Percentiles rank a stretch among this genome's conserved stretches.
phyloP scores from a whole-genome alignment of 2,113 vertebrate genomes.

The Aix galericulata region DNA sequence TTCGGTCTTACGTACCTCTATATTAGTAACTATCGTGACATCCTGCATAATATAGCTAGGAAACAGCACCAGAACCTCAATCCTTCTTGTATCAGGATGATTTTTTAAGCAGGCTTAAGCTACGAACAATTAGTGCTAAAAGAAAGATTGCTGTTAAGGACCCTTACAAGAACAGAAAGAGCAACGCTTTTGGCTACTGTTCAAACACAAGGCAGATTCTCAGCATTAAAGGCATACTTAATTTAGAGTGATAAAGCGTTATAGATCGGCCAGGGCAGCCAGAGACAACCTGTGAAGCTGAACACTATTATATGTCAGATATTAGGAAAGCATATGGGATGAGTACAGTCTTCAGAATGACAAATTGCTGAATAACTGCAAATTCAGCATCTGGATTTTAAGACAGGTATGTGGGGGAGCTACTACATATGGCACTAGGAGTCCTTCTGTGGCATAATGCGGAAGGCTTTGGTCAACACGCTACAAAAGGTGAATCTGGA shows the following conservation, averaged over 20 bases:
- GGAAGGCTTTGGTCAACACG: not conserved
- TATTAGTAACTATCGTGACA: not conserved
- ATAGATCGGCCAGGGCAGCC: not conserved
- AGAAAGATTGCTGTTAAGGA: not conserved
- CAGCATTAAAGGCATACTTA: not conserved
- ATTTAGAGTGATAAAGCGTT: not conserved
- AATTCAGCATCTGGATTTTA: slow-evolving; percentile 21
- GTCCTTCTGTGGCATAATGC: not conserved
- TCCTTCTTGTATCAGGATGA: not conserved
- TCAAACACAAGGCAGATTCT: not conserved
- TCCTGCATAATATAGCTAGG: not conserved
- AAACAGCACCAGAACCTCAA: not conserved
- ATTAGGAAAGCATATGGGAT: not conserved
- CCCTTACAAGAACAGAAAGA: not conserved
- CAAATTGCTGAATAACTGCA: not conserved
- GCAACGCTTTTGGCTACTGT: not conserved
- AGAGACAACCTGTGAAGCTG: not conserved
- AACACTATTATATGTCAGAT: accelerated
- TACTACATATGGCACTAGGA: not conserved
- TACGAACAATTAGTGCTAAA: not conserved
- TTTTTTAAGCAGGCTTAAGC: not conserved
- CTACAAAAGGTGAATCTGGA: not conserved
- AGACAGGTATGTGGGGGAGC: not conserved
- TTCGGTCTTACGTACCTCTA: not conserved
- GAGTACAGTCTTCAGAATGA: not conserved